Conservation (phyloP, 2,113 vertebrate species). For the Corythaixoides concolor region DNA sequence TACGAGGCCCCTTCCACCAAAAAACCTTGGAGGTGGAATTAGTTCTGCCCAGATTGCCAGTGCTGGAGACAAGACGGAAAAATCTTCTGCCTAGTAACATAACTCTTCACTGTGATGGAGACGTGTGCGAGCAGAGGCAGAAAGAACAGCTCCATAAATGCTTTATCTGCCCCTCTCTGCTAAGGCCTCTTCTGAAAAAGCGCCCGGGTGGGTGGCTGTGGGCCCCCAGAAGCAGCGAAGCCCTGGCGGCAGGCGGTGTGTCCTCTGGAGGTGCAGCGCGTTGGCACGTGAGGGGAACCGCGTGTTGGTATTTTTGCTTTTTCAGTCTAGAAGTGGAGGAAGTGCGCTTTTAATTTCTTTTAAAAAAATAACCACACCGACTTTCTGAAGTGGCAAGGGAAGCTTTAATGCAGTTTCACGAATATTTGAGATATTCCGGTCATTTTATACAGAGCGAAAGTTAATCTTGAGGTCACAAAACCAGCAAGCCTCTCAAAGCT, state of each 20-base stretch:
- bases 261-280: too few species aligned
- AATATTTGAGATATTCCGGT: not conserved
- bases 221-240: too few species aligned
- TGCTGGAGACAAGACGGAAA: not conserved
- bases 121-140: not conserved
- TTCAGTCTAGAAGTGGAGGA: not conserved
- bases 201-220: too few species aligned
- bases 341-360: not conserved
- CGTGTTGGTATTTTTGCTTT: not conserved
- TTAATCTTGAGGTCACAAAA: not conserved
- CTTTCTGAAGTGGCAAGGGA: not conserved
- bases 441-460: not conserved
- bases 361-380: not conserved
- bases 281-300: not conserved
- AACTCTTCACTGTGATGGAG: too few species aligned
- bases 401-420: not conserved
- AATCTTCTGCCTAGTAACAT: not conserved
- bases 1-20: not conserved
- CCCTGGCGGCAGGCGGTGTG: too few species aligned
- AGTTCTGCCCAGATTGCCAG: not conserved
- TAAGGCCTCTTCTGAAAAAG: too few species aligned
- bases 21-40: not conserved
- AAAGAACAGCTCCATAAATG: not conserved
- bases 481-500: not conserved
- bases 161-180: accelerated